Conservation (phyloP, 2,113 vertebrate genomes). For the Callorhinus ursinus region DNA sequence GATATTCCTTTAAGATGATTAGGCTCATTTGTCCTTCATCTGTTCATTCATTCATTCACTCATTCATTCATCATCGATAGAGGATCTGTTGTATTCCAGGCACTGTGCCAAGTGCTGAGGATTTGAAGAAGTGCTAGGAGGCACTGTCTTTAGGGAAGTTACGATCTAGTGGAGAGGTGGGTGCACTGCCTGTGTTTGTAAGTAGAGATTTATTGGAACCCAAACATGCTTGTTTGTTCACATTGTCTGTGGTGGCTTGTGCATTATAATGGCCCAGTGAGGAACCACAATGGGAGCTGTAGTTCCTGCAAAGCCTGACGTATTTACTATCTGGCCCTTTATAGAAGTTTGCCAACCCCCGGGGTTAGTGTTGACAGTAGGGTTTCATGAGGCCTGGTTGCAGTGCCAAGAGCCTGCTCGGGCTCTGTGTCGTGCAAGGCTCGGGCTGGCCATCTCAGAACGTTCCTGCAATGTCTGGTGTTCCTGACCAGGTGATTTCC, state of each 20-base stretch:
- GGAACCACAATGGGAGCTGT: rapidly evolving
- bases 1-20: not conserved
- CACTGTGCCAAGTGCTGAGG: no score
- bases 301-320: not conserved
- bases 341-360: not conserved
- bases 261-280: rapidly evolving
- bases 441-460: rapidly evolving
- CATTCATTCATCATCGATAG: not conserved
- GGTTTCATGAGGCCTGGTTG: not conserved
- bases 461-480: not conserved
- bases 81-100: not conserved
- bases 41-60: not conserved
- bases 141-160: not conserved
- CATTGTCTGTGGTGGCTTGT: not conserved
- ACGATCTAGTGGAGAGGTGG: not conserved
- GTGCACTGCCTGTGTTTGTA: not conserved
- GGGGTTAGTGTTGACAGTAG: not conserved
- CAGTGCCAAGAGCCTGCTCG: not conserved
- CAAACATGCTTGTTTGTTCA: rapidly evolving
- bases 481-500: not conserved
- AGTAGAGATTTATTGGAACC: not conserved
- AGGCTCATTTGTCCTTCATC: not conserved
- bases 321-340: not conserved
- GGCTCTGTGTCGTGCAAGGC: not conserved
- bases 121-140: not conserved